Evolutionary conservation across 2,797 vertebrate genomes (phyloP).

Genomic region (Delichon dasypus): DNA sequence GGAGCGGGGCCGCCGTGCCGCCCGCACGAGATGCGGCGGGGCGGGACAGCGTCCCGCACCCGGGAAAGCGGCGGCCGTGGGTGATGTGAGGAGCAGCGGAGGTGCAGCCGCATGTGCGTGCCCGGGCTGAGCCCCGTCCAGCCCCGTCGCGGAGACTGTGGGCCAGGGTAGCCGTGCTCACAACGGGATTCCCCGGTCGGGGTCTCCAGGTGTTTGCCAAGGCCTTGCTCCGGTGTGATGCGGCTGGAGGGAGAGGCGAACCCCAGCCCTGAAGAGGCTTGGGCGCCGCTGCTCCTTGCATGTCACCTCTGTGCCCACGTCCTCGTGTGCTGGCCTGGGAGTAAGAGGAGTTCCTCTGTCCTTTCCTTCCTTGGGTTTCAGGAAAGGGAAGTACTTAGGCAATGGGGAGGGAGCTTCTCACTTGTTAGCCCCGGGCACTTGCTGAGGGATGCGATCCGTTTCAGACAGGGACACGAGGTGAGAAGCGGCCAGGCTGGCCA

Average conservation of each 20-base stretch:
- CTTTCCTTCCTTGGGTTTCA: neutral
- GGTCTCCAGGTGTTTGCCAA: rapidly evolving
- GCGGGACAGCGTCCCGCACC: neutral
- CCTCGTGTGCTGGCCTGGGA: neutral
- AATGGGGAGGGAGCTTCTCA: rapidly evolving
- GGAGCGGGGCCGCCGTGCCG: neutral
- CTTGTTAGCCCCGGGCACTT: neutral
- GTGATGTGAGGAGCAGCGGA: neutral
- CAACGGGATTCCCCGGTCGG: rapidly evolving
- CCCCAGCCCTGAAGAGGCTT: neutral
- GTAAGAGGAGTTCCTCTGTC: rapidly evolving
- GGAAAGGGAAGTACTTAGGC: too few relatives aligned
- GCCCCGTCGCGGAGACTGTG: neutral
- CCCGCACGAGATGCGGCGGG: too few relatives aligned
- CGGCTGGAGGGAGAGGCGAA: neutral
- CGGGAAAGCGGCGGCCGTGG: neutral
- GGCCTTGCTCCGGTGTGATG: rapidly evolving
- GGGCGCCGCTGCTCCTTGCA: rapidly evolving
- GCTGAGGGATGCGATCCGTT: rapidly evolving
- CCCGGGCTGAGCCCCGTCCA: rapidly evolving
- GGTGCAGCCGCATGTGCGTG: neutral
- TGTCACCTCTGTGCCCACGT: rapidly evolving
- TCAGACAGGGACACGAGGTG: neutral
- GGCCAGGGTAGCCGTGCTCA: neutral
- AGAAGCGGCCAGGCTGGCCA: neutral